Base-by-base conservation (phyloP, 1,140 invertebrate genomes). In the Philopotamus ludificatus region DNA sequence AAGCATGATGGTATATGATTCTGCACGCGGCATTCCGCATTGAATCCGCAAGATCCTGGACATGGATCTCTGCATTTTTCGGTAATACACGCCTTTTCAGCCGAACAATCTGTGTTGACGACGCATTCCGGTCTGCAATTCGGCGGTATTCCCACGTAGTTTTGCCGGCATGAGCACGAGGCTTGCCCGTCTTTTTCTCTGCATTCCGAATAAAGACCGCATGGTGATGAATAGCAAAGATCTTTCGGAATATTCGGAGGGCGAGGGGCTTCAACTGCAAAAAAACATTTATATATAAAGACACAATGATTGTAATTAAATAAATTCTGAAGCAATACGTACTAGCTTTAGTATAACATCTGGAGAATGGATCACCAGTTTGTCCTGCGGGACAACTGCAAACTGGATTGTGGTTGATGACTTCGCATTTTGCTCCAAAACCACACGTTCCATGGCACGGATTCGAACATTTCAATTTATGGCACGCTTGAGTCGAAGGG, bases 11-110 rank as follows among this genome's bases (percentile, higher is more conserved):
- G 86, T 67, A 88, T 82, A 66, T 92, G 90, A 75, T 90, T 91
- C 55, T 87, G 85, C 1, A 91, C 89, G 71, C 87, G 82, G 69
- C 92, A 94, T 64, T 86, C 84, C 0, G 91, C 89, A 62, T 86
- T 86, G 20, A 89, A 77, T 28, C 90, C 91, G 76, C 92, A 94
- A 1, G 89, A 89, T 54, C 90, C 90, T 12, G 86, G 84, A 73
- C 91, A 93, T 12, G 90, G 90, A 80, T 92, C 87, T 68, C 82
- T 82, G 71, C 91, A 93, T 75, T 90, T 91, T 71, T 89, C 87
- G 20, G 87, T 85, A 53, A 92, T 85, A 71, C 91, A 93, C 3
- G 90, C 89, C 60, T 84, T 81, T 70, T 89, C 84, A 50, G 86
- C 85, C 1, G 87, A 80, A 74, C 91, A 94, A 70, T 94, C 91